phyloP scores from a whole-genome alignment of 2,888 invertebrate genomes.

The Ceraclea dissimilis region DNA sequence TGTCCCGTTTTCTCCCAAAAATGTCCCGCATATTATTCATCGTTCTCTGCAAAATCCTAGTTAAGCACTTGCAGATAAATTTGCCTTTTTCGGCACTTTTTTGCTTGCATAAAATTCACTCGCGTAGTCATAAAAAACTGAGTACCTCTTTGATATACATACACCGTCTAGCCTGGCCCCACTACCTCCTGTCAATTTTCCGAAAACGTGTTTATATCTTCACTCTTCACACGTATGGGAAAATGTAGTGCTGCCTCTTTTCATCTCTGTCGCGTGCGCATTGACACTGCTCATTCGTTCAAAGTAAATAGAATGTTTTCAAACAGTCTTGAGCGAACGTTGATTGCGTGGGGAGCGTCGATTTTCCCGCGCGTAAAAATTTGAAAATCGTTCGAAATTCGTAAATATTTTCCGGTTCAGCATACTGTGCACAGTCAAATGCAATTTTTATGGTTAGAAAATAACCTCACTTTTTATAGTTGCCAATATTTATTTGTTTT shows the following conservation, averaged over 20 bases:
- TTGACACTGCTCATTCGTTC: conserved; percentile 7
- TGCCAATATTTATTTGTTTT: no score
- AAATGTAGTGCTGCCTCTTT: conserved; percentile 5
- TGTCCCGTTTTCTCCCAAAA: no score
- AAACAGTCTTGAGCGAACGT: conserved; percentile 19
- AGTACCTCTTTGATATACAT: not conserved
- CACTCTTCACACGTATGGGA: conserved; percentile 1
- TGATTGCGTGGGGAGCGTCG: conserved; percentile 4
- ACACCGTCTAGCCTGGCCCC: not conserved
- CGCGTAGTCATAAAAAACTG: not conserved
- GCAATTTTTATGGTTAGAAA: no score
- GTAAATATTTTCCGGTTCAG: not conserved
- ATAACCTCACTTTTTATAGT: no score
- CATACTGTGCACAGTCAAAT: no score
- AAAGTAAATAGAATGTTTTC: conserved; percentile 4
- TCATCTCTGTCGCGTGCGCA: conserved; percentile 20
- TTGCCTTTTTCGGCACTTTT: no score
- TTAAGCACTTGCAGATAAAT: no score
- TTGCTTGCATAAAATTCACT: no score
- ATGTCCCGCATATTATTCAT: no score
- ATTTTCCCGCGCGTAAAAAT: conserved; percentile 8
- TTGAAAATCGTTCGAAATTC: conserved; percentile 11
- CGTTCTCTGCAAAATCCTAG: no score
- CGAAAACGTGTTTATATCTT: conserved; percentile 5
- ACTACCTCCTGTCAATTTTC: conserved; percentile 6